Conservation (phyloP, 2,113 vertebrate genomes). For the Suricata suricatta region DNA sequence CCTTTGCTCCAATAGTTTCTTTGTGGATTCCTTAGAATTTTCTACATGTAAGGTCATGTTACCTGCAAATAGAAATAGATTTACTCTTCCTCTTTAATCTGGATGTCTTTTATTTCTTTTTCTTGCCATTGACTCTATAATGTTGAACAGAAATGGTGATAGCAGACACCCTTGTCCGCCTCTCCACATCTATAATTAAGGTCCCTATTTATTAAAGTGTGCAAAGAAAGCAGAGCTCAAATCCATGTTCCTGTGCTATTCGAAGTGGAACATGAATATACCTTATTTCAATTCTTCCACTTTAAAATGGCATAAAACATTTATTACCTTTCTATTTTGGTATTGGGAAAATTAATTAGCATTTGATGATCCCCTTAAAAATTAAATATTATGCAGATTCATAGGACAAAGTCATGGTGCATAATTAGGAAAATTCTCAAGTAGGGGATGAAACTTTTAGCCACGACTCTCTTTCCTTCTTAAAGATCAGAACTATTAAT, state of each 20-base stretch:
- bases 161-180: not conserved
- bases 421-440: conserved; percentile 21
- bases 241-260: not conserved
- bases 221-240: not conserved
- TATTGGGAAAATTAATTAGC: conserved; percentile 25
- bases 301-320: conserved; percentile 55
- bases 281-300: conserved; percentile 3
- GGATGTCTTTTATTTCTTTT: not conserved
- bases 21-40: not conserved
- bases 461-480: not conserved
- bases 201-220: not conserved
- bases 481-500: conserved; percentile 1
- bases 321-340: conserved; percentile 56
- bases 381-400: conserved; percentile 60
- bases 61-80: not conserved
- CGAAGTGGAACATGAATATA: not conserved
- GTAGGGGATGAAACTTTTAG: not conserved
- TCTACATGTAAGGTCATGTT: not conserved
- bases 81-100: not conserved
- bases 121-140: not conserved
- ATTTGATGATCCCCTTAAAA: conserved; percentile 58
- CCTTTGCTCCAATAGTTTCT: not conserved
- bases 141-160: not conserved
- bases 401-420: conserved; percentile 1
- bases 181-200: not conserved